Evolutionary conservation across 2,113 vertebrate genomes (phyloP).

Genomic region (Romanogobio albipinnatus): DNA sequence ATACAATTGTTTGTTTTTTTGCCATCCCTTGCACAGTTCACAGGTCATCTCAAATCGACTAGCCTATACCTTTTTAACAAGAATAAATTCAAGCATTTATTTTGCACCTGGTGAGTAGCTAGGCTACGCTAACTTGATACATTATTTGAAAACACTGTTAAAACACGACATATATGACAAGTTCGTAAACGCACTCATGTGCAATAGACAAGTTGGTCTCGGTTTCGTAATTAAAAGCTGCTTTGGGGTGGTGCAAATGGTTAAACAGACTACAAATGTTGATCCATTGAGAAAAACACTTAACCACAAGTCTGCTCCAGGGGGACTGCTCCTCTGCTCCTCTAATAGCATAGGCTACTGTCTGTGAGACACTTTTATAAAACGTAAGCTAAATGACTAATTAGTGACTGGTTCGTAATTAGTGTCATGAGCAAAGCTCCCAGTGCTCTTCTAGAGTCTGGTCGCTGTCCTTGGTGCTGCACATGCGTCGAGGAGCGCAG

Average conservation of each 20-base stretch:
- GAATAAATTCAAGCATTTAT: background rate
- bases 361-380: background rate
- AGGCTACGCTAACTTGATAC: background rate
- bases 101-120: background rate
- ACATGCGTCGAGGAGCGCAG: constrained; percentile 32
- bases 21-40: background rate
- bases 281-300: background rate
- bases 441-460: background rate
- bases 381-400: background rate
- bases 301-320: background rate
- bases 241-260: background rate
- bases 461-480: constrained; percentile 80
- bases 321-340: background rate
- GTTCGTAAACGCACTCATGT: background rate
- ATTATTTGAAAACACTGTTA: background rate
- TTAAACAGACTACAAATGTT: background rate
- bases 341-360: background rate
- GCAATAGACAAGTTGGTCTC: background rate
- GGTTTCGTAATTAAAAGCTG: background rate
- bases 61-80: background rate
- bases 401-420: constrained; percentile 4
- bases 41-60: background rate
- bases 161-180: background rate
- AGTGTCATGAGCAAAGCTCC: constrained; percentile 8
- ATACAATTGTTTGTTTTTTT: background rate